Evolutionary conservation across 2,797 vertebrate genomes (phyloP).

Genomic region (Mastacembelus armatus): DNA sequence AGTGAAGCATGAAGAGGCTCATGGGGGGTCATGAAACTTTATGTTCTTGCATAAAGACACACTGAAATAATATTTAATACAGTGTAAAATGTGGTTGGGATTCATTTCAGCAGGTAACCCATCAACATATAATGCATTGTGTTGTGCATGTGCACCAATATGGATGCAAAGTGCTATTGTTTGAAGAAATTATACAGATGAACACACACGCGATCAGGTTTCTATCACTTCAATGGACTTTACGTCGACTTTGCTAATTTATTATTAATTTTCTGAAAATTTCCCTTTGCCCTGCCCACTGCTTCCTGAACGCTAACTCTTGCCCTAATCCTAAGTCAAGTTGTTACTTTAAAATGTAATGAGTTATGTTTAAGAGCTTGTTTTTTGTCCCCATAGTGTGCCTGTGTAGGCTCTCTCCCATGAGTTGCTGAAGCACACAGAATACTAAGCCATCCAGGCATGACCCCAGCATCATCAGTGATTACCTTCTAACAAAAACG

Average conservation of each 20-base stretch:
- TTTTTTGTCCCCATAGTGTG: too few relatives aligned
- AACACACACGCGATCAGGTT: slow-evolving; percentile 20
- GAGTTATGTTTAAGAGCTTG: too few relatives aligned
- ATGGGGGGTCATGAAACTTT: neutral
- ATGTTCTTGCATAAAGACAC: neutral
- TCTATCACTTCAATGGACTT: too few relatives aligned
- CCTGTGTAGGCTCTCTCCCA: too few relatives aligned
- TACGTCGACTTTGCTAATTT: too few relatives aligned
- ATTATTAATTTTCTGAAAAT: too few relatives aligned
- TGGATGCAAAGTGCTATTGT: slow-evolving; percentile 34
- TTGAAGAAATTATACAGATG: slow-evolving; percentile 29
- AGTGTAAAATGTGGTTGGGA: neutral
- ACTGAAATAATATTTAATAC: neutral
- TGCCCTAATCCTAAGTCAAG: too few relatives aligned
- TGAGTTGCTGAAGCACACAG: slow-evolving; percentile 78
- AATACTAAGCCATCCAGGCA: slow-evolving; percentile 81
- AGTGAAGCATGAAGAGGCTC: neutral
- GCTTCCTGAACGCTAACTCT: too few relatives aligned
- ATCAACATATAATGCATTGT: neutral
- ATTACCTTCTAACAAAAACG: slow-evolving; percentile 43
- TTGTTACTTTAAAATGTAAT: too few relatives aligned
- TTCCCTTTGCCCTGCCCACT: too few relatives aligned
- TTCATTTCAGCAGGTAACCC: too few relatives aligned
- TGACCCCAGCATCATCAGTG: slow-evolving; percentile 73
- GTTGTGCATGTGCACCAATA: neutral